Percentiles rank a stretch among this genome's conserved stretches.
These are phyloP conservation scores for Phenganax stokvisi DNA, from an alignment of 92 coral and sea anemone species.

Conservation along the genomic window DNA sequence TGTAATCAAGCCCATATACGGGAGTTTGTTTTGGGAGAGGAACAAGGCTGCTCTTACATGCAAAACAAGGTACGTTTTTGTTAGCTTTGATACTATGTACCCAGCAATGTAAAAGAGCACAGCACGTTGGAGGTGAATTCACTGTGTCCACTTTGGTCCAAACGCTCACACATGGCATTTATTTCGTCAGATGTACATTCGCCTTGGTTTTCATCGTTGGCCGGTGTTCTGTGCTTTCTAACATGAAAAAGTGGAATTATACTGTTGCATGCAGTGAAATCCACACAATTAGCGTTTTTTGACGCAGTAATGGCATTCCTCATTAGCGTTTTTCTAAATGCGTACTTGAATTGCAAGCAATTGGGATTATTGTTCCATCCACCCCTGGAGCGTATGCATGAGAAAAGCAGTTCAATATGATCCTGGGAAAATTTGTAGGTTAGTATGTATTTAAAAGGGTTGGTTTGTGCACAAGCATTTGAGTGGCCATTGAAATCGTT, in stretches of 20 bases:
- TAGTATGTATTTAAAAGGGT: too few relatives aligned
- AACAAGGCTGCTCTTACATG: too few relatives aligned
- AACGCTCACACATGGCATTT: not conserved
- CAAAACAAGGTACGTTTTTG: not conserved
- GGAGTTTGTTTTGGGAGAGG: too few relatives aligned
- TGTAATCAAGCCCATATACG: too few relatives aligned
- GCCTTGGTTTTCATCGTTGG: not conserved
- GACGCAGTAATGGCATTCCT: not conserved
- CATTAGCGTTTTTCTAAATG: not conserved
- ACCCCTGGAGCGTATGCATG: not conserved
- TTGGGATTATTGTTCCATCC: not conserved
- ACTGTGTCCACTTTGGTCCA: not conserved
- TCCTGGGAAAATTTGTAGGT: too few relatives aligned
- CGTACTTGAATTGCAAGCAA: not conserved
- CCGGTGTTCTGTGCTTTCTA: not conserved
- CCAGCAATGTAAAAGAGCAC: not conserved
- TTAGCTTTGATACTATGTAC: not conserved
- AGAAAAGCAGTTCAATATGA: too few relatives aligned
- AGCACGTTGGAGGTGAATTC: not conserved
- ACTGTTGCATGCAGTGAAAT: not conserved
- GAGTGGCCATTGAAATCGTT: too few relatives aligned
- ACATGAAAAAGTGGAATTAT: not conserved
- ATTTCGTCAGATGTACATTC: too few relatives aligned
- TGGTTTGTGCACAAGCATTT: too few relatives aligned
- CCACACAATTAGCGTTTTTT: slow-evolving; percentile 1